These are phyloP conservation scores for Trichacis sp. DNA, from an alignment of 2,888 invertebrate species.

Conservation along the genomic window DNA sequence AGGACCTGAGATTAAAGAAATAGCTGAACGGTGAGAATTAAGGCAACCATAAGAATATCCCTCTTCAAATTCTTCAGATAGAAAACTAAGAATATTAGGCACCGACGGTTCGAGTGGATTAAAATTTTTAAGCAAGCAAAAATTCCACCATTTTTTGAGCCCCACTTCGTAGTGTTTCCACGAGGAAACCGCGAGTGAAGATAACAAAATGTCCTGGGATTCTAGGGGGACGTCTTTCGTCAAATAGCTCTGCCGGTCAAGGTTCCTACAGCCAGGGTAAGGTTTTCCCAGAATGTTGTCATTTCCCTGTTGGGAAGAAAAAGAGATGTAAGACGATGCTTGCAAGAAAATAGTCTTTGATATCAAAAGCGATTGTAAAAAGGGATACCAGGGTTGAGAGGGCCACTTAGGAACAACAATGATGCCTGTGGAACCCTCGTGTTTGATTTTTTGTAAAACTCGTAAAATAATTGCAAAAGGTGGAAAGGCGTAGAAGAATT, in stretches of 20 bases:
- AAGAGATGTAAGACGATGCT: not conserved
- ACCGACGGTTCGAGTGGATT: too few species aligned
- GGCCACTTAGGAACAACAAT: conserved; percentile 26
- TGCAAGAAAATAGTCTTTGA: too few species aligned
- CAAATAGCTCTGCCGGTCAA: conserved; percentile 7
- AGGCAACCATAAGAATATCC: conserved; percentile 1
- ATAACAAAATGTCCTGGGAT: too few species aligned
- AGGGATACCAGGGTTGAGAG: conserved; percentile 26
- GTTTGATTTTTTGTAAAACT: too few species aligned
- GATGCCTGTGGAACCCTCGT: conserved; percentile 16
- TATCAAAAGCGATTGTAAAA: conserved; percentile 12
- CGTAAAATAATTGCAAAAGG: conserved; percentile 31
- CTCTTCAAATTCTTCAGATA: not conserved
- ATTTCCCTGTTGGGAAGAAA: conserved; percentile 6
- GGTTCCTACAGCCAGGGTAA: conserved; percentile 19
- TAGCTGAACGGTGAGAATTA: conserved; percentile 5
- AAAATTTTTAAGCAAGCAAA: too few species aligned
- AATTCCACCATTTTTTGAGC: too few species aligned
- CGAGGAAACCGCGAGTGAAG: too few species aligned
- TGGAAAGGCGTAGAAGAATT: conserved; percentile 36
- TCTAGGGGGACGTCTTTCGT: conserved; percentile 13
- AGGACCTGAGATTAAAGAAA: not conserved
- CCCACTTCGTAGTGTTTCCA: too few species aligned
- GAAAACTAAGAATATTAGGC: not conserved
- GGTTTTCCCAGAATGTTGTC: not conserved